Evolutionary conservation across 2,888 invertebrate species (phyloP), one percentile per base, ranked within the genome.

Genomic region (Tenthredo amoena): DNA sequence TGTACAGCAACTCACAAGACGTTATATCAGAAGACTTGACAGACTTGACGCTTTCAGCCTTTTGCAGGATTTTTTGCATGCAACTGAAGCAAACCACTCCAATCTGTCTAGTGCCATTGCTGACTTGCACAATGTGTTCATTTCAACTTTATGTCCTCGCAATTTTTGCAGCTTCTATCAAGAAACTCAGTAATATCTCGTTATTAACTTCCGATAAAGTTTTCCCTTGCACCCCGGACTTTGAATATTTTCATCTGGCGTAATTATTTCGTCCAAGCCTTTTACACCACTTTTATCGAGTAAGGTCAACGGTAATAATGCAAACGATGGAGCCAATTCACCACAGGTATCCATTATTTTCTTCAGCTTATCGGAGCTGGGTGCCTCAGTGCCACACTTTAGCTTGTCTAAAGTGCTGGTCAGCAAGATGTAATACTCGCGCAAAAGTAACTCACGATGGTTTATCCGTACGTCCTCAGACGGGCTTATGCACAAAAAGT

Each of bases 401-500:
- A 91, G 31, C 74, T 87, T 86, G 21, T 88, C 87, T 92, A 93
- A 91, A 7, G 87, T 88, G 12, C 47, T n/a, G 0, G 84, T 43
- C 4, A 93, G 72, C 0, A 85, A 87, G 2, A 76, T n/a, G 9
- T 86, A 62, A 85, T 93, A 93, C 55, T 91, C 91, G 0, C 88
- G 85, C 2, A 92, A 62, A 2, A 93, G 79, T 0, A 37, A 1
- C 0, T 90, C 87, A 10, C 31, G 88, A 31, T 89, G 85, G n/a
- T 89, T 85, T 0, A 88, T 31, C 10, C 86, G 85, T 3, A 91
- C 87, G 0, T 91, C 89, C 34, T 87, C 87, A 15, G 86, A 85
- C 5, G 89, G 85, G 74, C 94, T 94, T 1, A 94, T 94, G 21
- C 92, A 91, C 26, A 94, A 89, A 87, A 94, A 94, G 87, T 94